Percentiles rank a stretch among this genome's conserved stretches.
These are phyloP conservation scores for Urophycis tenuis DNA, from an alignment of 2,797 vertebrate species.

Conservation along the genomic window DNA sequence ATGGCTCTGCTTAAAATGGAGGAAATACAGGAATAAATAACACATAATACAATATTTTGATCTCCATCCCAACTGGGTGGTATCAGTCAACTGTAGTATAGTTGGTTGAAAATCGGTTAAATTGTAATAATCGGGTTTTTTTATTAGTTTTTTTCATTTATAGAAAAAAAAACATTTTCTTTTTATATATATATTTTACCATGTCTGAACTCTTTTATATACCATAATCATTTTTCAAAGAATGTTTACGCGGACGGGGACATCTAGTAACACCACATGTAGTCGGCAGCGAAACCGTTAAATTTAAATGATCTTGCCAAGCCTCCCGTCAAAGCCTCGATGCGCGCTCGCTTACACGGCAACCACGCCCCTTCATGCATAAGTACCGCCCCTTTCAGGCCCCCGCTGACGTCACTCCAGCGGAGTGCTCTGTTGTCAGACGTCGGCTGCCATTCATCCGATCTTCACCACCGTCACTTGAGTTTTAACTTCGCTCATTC, in stretches of 20 bases:
- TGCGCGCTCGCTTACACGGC: no score
- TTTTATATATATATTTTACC: no score
- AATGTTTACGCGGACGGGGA: neutral
- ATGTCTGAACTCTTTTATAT: no score
- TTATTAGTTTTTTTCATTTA: no score
- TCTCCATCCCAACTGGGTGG: no score
- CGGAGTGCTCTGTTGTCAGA: neutral
- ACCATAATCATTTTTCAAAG: no score
- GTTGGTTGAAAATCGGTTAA: no score
- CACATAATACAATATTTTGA: neutral
- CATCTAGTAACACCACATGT: neutral
- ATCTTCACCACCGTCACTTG: conserved; percentile 12
- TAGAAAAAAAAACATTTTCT: no score
- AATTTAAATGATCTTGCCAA: conserved; percentile 47
- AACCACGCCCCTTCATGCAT: neutral
- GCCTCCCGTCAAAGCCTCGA: conserved; percentile 31
- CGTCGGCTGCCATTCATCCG: conserved; percentile 13
- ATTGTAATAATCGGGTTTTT: no score
- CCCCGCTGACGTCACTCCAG: conserved; percentile 32
- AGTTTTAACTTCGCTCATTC: neutral
- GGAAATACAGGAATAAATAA: neutral
- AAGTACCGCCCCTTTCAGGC: conserved; percentile 23
- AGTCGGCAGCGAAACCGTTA: conserved; percentile 46
- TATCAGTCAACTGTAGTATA: no score
- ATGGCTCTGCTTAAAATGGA: neutral